Evolutionary conservation across 2,888 invertebrate genomes (phyloP), one percentile per base, ranked within the genome.

Genomic region (Scaptomyza tumidula): DNA sequence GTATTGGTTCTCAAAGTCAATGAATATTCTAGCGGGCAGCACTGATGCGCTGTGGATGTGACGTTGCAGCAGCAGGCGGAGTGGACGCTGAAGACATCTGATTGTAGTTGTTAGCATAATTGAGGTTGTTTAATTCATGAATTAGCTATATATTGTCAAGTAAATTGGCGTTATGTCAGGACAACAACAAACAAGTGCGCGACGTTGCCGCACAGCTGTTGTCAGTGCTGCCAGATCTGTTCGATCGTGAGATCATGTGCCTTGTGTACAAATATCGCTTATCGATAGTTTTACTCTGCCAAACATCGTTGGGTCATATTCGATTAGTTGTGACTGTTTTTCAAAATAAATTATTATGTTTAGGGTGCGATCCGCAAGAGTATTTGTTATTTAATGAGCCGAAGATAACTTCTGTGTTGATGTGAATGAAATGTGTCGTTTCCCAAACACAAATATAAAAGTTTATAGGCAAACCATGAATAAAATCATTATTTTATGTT

Each of bases 1-100:
- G 71, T 78, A 89, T 24, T 80, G 71, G 75, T 92, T 92, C 67
- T 92, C 92, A 9, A 69, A 67, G 43, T 92, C 92, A 2, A 86
- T 35, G 44, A 83, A 91, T 1, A 81, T 10, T 66, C 89, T 90
- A 0, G 85, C 89, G 3, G 62, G 50, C 56, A 64, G 6, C 3
- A 43, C 31, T 1, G 59, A 54, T 0, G 80, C 39, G 1, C 37
- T 59, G 37, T 73, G 61, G 31, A 85, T 44, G n/a, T 57, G 45
- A 10, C 86, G 86, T 6, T 14, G n/a, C 14, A 68, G 5, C 2
- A 63, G 5, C 1, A 41, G 43, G 1, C 35, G 35, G 1, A 48
- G 29, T 11, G 41, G 43, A 13, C 53, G 58, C 37, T 69, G 67
- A 31, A 85, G 24, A 31, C 62, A 68, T 16, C 49, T 64, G 19